Base-by-base conservation (phyloP, 2,113 vertebrate species). In the Struthio camelus region DNA sequence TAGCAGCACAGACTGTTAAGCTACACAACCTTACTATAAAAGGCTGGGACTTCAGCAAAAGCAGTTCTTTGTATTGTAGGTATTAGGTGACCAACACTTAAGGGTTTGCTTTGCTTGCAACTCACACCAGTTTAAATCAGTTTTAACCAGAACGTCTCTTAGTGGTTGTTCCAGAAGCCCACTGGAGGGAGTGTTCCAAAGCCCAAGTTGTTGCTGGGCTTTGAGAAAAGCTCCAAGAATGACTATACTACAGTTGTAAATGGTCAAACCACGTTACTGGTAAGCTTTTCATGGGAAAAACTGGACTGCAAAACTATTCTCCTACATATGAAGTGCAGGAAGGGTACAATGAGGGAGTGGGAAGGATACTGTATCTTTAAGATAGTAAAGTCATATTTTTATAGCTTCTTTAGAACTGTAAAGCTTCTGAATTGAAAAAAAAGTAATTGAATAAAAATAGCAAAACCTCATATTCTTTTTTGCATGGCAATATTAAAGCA, bases 331-430 rank as follows among this genome's bases (percentile, higher is more conserved):
- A 64, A 59, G 23, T 44, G 30, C 34, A 28, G 38, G 34, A 71
- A 23, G 25, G 44, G 65, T 80, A 53, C 38, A 38, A 36, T 3
- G 34, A 2, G 7, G 22, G 71, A 92, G 24, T 46, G 5, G 20
- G 54, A 94, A 95, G 92, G 97, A 98, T 97, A 98, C 97, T 95
- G 86, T 98, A 94, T 97, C 97, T 97, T 98, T 97, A 97, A 91
- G 12, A 40, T 27, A 51, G 91, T 64, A 36, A 59, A 89, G 38
- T 72, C 36, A 7, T 62, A 79, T 72, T 85, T 28, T 59, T 23
- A 46, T 67, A 87, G 89, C 75, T 87, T 69, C 66, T 89, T 96
- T 87, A 87, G 87, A 97, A 93, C 78, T 77, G 85, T 78, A 64
- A 88, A 81, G 42, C 44, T 76, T 75, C 66, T 90, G 93, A 94